Base-by-base conservation (phyloP, 2,113 vertebrate species). In the Himantopus leucocephalus region DNA sequence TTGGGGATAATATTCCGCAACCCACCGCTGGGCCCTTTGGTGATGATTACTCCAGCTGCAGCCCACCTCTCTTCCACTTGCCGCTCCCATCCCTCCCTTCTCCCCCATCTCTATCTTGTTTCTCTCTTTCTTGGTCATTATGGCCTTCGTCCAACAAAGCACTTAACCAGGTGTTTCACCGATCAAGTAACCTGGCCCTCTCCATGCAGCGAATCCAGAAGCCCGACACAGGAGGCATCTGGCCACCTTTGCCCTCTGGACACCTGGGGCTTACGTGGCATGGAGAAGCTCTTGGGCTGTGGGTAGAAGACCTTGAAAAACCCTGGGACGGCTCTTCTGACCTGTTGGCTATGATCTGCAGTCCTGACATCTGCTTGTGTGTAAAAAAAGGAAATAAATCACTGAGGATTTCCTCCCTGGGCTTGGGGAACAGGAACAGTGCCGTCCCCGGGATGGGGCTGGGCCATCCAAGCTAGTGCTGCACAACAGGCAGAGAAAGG, bases 161-260 rank as follows among this genome's bases (percentile, higher is more conserved):
- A 96, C 93, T 94, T 96, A 94, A 71, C 87, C 96, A 96, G 91
- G 95, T 97, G 96, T 95, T 94, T 43, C 74, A 76, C 6, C 1
- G 2, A 80, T 62, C 18, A 24, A 56, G 70, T 79, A 81, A 91
- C 90, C 55, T 66, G 91, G 79, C 23, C 55, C 72, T 84, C 72
- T 86, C 64, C 1, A 0, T 1, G 30, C 0, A 0, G 90, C 0
- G 0, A 27, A 71, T 84, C 64, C 0, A 10, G 74, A 89, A 17
- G 21, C 68, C 66, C 1, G 1, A 48, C 0, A 0, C 78, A 34
- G 78, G 55, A 94, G 88, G 67, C 75, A 88, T 77, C 41, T 85
- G 90, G 67, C 29, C 89, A 92, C 77, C 94, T 95, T 78, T 94
- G 86, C 58, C 88, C 84, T 91, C 87, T 66, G 77, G 60, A 81